Evolutionary conservation across 2,797 vertebrate species (phyloP).

Genomic region (Tolypeutes matacus): DNA sequence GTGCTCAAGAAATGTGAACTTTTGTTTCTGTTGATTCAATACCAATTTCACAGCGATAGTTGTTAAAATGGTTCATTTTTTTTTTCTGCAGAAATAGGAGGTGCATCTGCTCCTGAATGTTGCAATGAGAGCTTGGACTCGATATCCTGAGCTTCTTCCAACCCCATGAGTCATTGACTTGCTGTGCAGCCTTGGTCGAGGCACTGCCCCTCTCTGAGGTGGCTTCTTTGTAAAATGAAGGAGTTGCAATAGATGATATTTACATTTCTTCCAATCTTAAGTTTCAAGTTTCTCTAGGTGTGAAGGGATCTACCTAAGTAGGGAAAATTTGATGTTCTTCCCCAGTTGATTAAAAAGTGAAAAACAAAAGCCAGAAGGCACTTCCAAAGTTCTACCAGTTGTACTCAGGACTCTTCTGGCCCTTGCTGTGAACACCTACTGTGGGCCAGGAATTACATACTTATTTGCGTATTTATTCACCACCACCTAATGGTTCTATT

Average conservation of each 20-base stretch:
- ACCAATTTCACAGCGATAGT: background rate
- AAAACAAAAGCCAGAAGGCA: constrained; percentile 28
- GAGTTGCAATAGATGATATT: background rate
- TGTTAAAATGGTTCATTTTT: background rate
- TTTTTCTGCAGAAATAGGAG: background rate
- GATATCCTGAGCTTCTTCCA: background rate
- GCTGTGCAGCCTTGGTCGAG: background rate
- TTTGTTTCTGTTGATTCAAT: background rate
- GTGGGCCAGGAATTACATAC: background rate
- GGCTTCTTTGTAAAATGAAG: constrained; percentile 1
- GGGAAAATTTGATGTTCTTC: background rate
- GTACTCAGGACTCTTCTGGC: background rate
- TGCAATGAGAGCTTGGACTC: background rate
- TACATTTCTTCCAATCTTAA: background rate
- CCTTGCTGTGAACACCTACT: background rate
- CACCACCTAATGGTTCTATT: background rate
- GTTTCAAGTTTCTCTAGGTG: constrained; percentile 45
- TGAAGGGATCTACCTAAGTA: background rate
- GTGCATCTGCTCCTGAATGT: background rate
- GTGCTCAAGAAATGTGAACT: background rate
- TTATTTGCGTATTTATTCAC: background rate
- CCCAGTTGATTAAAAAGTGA: background rate
- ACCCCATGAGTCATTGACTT: background rate
- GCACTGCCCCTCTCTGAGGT: background rate
- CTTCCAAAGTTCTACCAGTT: background rate